phyloP scores from a whole-genome alignment of 2,797 vertebrate genomes.

The Loriculus beryllinus region DNA sequence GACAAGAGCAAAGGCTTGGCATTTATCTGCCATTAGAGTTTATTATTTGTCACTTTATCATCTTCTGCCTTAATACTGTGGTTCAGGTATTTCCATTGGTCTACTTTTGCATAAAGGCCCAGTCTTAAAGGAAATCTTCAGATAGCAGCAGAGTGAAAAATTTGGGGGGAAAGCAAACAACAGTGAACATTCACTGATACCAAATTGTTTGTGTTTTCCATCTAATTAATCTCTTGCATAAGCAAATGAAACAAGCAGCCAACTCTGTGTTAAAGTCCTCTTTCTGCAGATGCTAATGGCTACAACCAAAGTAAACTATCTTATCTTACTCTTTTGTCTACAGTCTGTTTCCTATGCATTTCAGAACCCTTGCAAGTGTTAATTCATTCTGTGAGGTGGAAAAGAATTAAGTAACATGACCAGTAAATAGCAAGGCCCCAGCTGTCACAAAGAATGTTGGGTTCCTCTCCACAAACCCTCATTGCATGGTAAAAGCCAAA shows the following conservation, averaged over 20 bases:
- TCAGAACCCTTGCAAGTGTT: not conserved
- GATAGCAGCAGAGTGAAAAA: not conserved
- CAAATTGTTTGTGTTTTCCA: not conserved
- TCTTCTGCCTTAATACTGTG: not conserved
- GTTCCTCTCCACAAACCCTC: not conserved
- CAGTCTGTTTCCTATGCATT: not conserved
- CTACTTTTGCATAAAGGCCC: not conserved
- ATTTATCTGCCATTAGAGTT: not conserved
- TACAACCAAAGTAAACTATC: not conserved
- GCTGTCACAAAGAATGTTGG: fast-evolving
- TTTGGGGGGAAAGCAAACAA: not conserved
- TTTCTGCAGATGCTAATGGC: not conserved
- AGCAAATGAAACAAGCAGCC: not conserved
- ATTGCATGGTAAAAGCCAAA: not conserved
- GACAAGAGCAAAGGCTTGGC: not conserved
- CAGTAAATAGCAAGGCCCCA: not conserved
- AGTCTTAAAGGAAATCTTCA: not conserved
- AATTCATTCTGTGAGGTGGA: not conserved
- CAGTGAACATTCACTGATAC: not conserved
- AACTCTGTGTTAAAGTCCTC: not conserved
- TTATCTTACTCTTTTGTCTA: not conserved
- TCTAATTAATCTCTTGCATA: not conserved
- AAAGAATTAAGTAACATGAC: not conserved
- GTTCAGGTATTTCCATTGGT: not conserved
- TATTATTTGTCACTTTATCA: not conserved